Conservation (phyloP, 2,888 invertebrate genomes). For the Pomacea canaliculata region DNA sequence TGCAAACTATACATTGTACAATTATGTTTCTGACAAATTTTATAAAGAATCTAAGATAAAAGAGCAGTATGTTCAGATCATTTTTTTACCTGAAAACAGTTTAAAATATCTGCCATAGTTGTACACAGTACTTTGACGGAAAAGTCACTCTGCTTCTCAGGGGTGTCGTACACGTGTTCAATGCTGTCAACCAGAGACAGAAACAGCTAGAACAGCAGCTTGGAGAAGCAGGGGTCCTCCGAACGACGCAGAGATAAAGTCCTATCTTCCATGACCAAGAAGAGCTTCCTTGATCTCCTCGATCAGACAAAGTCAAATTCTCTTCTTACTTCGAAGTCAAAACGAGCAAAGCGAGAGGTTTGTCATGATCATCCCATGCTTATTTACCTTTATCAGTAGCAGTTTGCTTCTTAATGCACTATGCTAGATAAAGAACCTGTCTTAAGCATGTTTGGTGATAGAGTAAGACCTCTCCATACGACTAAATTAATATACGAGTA, state of each 20-base stretch:
- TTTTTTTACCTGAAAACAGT: no score
- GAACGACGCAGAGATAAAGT: constrained; percentile 84
- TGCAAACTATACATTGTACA: no score
- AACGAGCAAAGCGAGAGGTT: constrained; percentile 5
- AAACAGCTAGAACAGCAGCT: constrained; percentile 81
- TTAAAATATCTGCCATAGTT: no score
- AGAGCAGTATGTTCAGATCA: no score
- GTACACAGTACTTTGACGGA: no score
- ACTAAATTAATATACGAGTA: no score
- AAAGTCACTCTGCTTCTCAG: constrained; percentile 68
- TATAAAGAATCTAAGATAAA: no score
- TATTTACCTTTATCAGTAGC: not conserved
- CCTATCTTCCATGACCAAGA: constrained; percentile 74
- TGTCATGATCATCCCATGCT: not conserved
- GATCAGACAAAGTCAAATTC: constrained; percentile 44
- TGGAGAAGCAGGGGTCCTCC: constrained; percentile 75
- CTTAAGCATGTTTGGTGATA: no score
- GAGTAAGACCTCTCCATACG: no score
- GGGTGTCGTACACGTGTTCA: constrained; percentile 93
- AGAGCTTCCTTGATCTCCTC: constrained; percentile 68
- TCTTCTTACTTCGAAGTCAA: constrained; percentile 11
- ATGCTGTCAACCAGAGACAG: constrained; percentile 89
- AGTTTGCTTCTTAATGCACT: no score
- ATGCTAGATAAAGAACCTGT: no score
- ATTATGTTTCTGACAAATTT: no score